A percentile compares a stretch with the other conserved stretches of the same genome.
Conservation (phyloP, 2,113 vertebrate genomes). For the Oncorhynchus clarkii region DNA sequence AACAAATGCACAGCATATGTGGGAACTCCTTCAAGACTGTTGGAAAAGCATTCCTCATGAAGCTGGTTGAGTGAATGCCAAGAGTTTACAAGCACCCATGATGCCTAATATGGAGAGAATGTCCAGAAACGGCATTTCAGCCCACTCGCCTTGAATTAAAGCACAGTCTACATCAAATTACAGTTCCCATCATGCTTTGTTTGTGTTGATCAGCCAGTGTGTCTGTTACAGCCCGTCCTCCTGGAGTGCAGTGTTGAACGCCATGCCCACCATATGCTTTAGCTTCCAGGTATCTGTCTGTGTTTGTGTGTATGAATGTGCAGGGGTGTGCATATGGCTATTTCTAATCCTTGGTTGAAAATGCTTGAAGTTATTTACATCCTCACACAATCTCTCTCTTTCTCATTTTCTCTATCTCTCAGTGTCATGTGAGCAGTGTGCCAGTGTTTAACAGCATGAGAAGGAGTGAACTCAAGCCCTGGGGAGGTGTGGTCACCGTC, state of each 20-base stretch:
- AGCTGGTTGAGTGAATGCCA: too few species aligned
- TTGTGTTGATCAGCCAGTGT: slow-evolving; percentile 31
- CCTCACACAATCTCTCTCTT: background rate
- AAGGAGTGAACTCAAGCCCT: slow-evolving; percentile 80
- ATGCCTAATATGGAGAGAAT: background rate
- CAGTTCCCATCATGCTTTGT: slow-evolving; percentile 10
- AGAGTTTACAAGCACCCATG: background rate
- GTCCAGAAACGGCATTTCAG: background rate
- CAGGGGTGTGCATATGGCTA: background rate
- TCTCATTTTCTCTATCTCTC: slow-evolving; percentile 24
- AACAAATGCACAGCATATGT: too few species aligned
- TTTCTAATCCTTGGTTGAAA: background rate
- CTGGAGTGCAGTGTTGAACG: slow-evolving; percentile 90
- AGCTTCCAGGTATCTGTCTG: slow-evolving; percentile 84
- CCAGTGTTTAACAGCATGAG: slow-evolving; percentile 96
- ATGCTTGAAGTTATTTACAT: background rate
- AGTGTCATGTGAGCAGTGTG: slow-evolving; percentile 96
- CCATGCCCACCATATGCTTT: slow-evolving; percentile 94
- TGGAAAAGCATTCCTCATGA: too few species aligned
- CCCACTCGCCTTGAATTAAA: slow-evolving; percentile 7
- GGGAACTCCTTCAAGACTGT: too few species aligned
- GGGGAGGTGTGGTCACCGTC: slow-evolving; percentile 85
- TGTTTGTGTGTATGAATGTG: background rate
- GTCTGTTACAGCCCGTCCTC: slow-evolving; percentile 79
- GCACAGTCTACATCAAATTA: background rate